phyloP scores from a whole-genome alignment of 2,888 invertebrate genomes.

The Willowsia nigromaculata region DNA sequence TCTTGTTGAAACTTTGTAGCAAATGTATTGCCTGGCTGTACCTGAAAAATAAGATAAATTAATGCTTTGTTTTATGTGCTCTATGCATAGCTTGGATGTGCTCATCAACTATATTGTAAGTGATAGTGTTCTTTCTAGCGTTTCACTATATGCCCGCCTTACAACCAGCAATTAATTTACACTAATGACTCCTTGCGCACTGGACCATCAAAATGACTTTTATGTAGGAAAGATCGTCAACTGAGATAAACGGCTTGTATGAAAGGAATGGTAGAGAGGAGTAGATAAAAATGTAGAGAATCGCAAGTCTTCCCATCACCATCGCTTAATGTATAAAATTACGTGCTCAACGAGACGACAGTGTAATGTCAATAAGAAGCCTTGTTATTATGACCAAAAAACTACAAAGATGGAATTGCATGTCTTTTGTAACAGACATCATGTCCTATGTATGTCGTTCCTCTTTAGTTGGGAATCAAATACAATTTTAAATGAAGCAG shows the following conservation, averaged over 20 bases:
- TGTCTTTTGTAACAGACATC: background rate
- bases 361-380: background rate
- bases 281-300: background rate
- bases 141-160: background rate
- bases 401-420: background rate
- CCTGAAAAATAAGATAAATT: slow-evolving; percentile 56
- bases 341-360: background rate
- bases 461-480: background rate
- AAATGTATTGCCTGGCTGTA: background rate
- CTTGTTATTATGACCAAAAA: background rate
- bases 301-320: background rate
- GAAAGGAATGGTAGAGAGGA: background rate
- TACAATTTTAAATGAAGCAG: background rate
- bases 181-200: slow-evolving; percentile 60
- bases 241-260: slow-evolving; percentile 44
- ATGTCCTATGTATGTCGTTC: background rate
- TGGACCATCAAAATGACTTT: slow-evolving; percentile 61
- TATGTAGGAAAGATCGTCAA: slow-evolving; percentile 53
- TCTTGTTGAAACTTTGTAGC: background rate
- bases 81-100: background rate
- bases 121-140: background rate
- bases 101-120: background rate
- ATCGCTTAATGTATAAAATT: background rate
- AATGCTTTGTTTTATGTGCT: slow-evolving; percentile 52
- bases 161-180: slow-evolving; percentile 52